Evolutionary conservation across 2,888 invertebrate genomes (phyloP), one percentile per base, ranked within the genome.

Genomic region (Cerceris ruficornis): DNA sequence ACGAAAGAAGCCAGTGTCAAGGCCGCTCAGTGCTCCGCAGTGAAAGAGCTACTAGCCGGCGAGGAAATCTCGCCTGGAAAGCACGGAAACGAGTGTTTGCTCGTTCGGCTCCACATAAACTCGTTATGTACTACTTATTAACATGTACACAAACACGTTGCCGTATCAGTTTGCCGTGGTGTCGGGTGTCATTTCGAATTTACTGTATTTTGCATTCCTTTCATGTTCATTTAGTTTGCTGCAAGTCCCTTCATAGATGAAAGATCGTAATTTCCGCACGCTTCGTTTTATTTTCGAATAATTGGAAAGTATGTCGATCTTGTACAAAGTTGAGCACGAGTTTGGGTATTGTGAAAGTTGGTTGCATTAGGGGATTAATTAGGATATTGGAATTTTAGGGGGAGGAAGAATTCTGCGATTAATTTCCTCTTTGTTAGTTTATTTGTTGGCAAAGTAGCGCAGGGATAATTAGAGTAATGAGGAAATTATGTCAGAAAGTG

Each of bases 21-120:
- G 95, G 95, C 94, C 95, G 95, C 95, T 94, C 95, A 94, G 94
- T 95, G 95, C 95, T 95, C 95, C 94, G 94, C 93, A 88, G 88
- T 82, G 86, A 84, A 80, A 87, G 85, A 87, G 88, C 89, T 89
- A 88, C 90, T 88, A 90, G 89, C 89, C 89, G 89, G 88, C 89
- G 81, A 88, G 90, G 88, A 90, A 90, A 91, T 89, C 89, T 89
- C 80, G 74, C 4, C 54, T 71, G 55, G 54, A 28, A 49, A 69
- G 69, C 72, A 69, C 66, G 66, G 76, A 72, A 71, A 67, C 54
- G 60, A 64, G 55, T 39, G 11, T 62, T 49, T 41, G 55, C 70
- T 41, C 64, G 58, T 65, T 65, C 70, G 41, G 69, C 77, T 75
- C 70, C 67, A 75, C 50, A 70, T 77, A 67, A 52, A 50, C 52